Percentiles rank a stretch among this genome's conserved stretches.
Conservation (phyloP, 2,888 invertebrate genomes). For the Thecocarcelia acutangulata region DNA sequence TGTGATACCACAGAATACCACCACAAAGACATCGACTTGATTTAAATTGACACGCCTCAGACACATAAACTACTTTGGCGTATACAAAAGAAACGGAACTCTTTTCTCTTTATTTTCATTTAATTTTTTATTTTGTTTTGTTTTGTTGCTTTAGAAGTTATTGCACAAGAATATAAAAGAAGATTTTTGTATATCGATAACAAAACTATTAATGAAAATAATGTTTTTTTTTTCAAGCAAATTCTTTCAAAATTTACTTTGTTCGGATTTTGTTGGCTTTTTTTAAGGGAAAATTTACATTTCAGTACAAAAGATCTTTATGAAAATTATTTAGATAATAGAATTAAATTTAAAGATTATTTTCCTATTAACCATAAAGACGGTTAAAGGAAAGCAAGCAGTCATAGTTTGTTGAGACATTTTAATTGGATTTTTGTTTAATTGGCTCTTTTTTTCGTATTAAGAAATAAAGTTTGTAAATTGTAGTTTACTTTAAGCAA, state of each 20-base stretch:
- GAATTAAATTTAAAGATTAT: conserved; percentile 50
- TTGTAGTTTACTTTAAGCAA: too few species aligned
- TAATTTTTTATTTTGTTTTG: conserved; percentile 4
- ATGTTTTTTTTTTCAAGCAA: conserved; percentile 29
- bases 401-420: conserved; percentile 32
- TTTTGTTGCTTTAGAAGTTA: conserved; percentile 34
- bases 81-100: conserved; percentile 57
- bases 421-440: conserved; percentile 34
- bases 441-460: too few species aligned
- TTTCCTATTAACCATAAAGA: conserved; percentile 20
- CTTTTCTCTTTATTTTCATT: conserved; percentile 18
- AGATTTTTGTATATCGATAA: conserved; percentile 63
- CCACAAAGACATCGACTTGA: conserved; percentile 68
- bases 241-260: conserved; percentile 14
- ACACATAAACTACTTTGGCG: conserved; percentile 70
- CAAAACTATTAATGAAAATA: conserved; percentile 62
- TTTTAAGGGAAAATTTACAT: conserved; percentile 31
- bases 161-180: conserved; percentile 49
- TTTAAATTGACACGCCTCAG: conserved; percentile 71
- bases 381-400: background rate
- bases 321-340: conserved; percentile 42
- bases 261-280: background rate
- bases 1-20: conserved; percentile 52
- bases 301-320: conserved; percentile 37
- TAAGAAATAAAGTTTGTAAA: too few species aligned